These are phyloP conservation scores for Epicampocera succincta DNA, from an alignment of 2,888 invertebrate genomes.

Conservation along the genomic window DNA sequence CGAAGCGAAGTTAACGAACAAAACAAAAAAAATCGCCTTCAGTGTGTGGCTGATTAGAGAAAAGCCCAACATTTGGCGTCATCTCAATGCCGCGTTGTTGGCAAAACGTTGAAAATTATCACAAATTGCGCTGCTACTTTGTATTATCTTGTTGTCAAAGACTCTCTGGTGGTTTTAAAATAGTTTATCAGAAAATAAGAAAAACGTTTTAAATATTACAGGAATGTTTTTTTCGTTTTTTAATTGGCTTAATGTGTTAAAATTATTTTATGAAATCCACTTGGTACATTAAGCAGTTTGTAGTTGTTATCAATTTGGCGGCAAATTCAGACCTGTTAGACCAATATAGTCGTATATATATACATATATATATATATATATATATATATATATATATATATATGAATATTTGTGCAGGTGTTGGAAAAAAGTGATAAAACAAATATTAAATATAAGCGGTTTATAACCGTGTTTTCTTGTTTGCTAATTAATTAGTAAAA, in stretches of 20 bases:
- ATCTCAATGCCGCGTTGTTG: too few species aligned
- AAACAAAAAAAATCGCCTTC: too few species aligned
- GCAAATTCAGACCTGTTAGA: conserved; percentile 41
- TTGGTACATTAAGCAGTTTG: conserved; percentile 35
- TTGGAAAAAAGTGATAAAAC: background rate
- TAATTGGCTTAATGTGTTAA: conserved; percentile 58
- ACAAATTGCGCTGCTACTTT: too few species aligned
- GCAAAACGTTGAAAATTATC: too few species aligned
- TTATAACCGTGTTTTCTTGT: conserved; percentile 21
- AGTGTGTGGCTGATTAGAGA: too few species aligned
- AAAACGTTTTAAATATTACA: conserved; percentile 22
- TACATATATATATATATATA: background rate
- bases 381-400: too few species aligned
- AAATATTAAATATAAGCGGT: conserved; percentile 19
- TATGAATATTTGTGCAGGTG: too few species aligned
- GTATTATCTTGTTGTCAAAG: too few species aligned
- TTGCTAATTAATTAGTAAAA: conserved; percentile 56
- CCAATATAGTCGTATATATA: background rate
- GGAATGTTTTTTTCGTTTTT: conserved; percentile 23
- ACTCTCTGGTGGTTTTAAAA: background rate
- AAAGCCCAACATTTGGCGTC: too few species aligned
- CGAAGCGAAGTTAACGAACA: too few species aligned
- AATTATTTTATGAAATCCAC: conserved; percentile 53
- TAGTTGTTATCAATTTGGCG: conserved; percentile 29
- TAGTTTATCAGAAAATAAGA: background rate